Conservation (phyloP, 1,140 invertebrate genomes). For the Sweltsa coloradensis region DNA sequence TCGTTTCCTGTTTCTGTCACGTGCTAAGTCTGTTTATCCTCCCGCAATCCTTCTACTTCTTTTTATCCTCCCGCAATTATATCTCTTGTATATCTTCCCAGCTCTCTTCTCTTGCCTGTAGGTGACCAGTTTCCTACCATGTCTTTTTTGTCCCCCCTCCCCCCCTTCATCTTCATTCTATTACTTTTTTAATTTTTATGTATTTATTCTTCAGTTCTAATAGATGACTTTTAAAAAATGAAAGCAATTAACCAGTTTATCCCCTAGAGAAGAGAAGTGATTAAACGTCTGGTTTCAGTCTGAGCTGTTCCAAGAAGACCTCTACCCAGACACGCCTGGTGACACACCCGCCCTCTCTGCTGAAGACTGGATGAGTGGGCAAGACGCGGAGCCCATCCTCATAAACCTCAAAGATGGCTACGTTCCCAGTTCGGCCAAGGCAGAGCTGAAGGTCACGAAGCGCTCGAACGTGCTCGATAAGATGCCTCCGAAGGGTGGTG, state of each 20-base stretch:
- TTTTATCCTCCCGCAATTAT: no score
- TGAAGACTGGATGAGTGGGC: conserved; percentile 85
- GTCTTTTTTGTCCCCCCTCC: no score
- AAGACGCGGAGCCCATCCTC: conserved; percentile 76
- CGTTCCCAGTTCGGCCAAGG: conserved; percentile 33
- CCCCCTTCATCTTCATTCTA: no score
- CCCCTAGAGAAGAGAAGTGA: conserved; percentile 1
- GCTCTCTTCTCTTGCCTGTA: no score
- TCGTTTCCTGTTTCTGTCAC: no score
- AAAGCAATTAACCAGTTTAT: no score
- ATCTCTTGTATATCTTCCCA: no score
- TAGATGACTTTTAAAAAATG: not conserved
- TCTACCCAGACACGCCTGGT: conserved; percentile 94
- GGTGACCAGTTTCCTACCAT: no score
- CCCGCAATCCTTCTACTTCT: no score
- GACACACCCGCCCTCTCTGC: conserved; percentile 80
- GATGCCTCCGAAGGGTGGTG: conserved; percentile 26
- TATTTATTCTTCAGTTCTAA: not conserved
- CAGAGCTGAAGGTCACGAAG: conserved; percentile 45
- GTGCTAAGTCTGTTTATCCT: no score
- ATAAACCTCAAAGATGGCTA: conserved; percentile 69
- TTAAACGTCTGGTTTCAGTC: conserved; percentile 45
- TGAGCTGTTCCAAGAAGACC: conserved; percentile 96
- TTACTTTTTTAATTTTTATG: no score
- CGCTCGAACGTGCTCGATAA: conserved; percentile 57